Conservation (phyloP, 2,888 invertebrate genomes). For the Pachymerium ferrugineum region DNA sequence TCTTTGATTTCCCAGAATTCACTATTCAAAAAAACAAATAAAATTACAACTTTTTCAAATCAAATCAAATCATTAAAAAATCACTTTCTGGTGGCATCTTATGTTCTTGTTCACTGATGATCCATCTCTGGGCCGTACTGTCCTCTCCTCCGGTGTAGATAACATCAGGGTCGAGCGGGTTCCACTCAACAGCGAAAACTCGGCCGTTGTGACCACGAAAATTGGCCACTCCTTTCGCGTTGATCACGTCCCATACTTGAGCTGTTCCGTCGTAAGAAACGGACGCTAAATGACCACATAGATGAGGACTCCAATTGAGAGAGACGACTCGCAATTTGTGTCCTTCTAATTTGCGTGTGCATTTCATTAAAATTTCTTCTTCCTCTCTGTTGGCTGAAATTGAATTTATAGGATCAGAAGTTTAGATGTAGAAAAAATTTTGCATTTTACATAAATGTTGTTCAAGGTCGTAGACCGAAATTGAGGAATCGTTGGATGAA, state of each 20-base stretch:
- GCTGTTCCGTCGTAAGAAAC: slow-evolving; percentile 64
- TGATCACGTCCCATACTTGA: slow-evolving; percentile 63
- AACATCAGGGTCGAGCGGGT: slow-evolving; percentile 56
- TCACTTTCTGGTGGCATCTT: slow-evolving; percentile 5
- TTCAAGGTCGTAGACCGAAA: slow-evolving; percentile 52
- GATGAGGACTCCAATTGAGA: slow-evolving; percentile 64
- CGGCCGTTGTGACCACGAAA: slow-evolving; percentile 56
- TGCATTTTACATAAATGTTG: slow-evolving; percentile 32
- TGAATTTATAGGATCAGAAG: too few species aligned
- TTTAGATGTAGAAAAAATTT: too few species aligned
- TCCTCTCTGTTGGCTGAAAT: background rate
- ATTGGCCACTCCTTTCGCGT: slow-evolving; percentile 55
- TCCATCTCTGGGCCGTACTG: slow-evolving; percentile 62
- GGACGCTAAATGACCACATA: slow-evolving; percentile 59
- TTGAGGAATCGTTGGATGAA: slow-evolving; percentile 53
- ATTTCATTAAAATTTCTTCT: background rate
- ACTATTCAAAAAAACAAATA: background rate
- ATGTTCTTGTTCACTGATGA: slow-evolving; percentile 48
- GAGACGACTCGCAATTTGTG: slow-evolving; percentile 57
- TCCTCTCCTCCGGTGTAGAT: slow-evolving; percentile 65
- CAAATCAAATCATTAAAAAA: background rate
- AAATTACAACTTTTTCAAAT: background rate
- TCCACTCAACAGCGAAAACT: slow-evolving; percentile 60
- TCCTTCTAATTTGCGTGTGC: slow-evolving; percentile 41
- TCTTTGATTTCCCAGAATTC: background rate